Percentiles rank a stretch among this genome's conserved stretches.
Evolutionary conservation across 23 tunicate genomes (phyloP).

Genomic region (Ascidia mentula): DNA sequence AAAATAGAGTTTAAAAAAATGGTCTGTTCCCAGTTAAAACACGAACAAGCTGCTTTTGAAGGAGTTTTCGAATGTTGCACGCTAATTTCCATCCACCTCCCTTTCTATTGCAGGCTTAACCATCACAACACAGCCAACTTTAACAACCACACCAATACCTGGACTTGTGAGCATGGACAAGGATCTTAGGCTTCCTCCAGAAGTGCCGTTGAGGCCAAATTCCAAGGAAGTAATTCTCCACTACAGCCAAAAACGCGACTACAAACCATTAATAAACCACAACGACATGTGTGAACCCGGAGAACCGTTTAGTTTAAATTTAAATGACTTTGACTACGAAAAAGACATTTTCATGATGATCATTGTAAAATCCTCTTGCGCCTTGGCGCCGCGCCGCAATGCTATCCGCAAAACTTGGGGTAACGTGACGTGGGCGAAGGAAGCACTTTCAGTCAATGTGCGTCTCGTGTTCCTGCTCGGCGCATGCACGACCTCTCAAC

Average conservation of each 20-base stretch:
- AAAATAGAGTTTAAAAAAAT: no score
- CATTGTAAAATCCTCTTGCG: conserved; percentile 73
- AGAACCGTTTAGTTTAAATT: not conserved
- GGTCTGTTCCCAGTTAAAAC: no score
- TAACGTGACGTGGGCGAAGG: conserved; percentile 39
- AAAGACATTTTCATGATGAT: conserved; percentile 56
- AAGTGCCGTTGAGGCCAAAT: conserved; percentile 16
- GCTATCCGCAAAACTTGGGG: conserved; percentile 81
- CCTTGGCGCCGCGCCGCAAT: conserved; percentile 30
- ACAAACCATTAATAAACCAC: conserved; percentile 29
- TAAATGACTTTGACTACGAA: conserved; percentile 39
- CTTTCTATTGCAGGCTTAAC: not conserved
- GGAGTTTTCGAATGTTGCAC: no score
- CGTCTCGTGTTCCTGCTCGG: conserved; percentile 63
- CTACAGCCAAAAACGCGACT: conserved; percentile 75
- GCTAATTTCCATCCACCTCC: no score
- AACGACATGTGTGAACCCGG: conserved; percentile 34
- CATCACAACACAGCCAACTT: not conserved
- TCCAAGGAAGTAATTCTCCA: conserved; percentile 44
- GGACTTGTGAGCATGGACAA: conserved; percentile 68
- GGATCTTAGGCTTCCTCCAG: conserved; percentile 49
- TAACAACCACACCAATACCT: conserved; percentile 14
- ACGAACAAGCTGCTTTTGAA: no score
- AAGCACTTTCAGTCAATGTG: conserved; percentile 24
- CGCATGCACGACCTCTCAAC: conserved; percentile 21